Evolutionary conservation across 2,888 invertebrate species (phyloP).

Genomic region (Malthinus seriepunctatus): DNA sequence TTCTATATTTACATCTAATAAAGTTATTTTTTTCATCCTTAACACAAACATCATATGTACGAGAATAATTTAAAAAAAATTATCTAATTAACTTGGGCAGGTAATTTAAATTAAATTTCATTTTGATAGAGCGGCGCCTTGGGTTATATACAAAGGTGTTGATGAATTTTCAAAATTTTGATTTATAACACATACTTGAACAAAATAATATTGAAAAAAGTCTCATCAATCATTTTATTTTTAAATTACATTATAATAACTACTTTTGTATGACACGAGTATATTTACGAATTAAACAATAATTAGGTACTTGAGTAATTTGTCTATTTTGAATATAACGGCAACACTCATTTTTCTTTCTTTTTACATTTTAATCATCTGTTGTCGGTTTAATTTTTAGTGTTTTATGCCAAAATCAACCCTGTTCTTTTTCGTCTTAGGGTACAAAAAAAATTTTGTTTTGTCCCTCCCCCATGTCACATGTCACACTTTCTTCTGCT

Average conservation of each 20-base stretch:
- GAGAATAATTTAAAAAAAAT: background rate
- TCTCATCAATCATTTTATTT: conserved; percentile 20
- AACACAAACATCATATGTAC: too few species aligned
- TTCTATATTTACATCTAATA: too few species aligned
- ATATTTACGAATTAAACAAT: conserved; percentile 1
- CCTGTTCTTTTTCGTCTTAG: too few species aligned
- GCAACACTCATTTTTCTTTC: background rate
- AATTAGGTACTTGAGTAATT: conserved; percentile 7
- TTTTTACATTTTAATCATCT: too few species aligned
- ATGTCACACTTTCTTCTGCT: too few species aligned
- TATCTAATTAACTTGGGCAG: conserved; percentile 19
- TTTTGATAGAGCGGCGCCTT: conserved; percentile 8
- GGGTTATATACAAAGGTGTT: conserved; percentile 16
- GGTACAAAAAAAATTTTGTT: too few species aligned
- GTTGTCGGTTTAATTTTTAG: too few species aligned
- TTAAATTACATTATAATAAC: conserved; percentile 18
- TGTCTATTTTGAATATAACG: too few species aligned
- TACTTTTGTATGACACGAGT: background rate
- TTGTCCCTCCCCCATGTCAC: too few species aligned
- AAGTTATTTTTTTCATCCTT: too few species aligned
- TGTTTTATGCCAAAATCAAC: too few species aligned
- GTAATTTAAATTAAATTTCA: conserved; percentile 17
- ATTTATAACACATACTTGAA: conserved; percentile 15
- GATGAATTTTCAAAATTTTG: conserved; percentile 23
- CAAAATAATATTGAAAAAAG: conserved; percentile 13